Evolutionary conservation across 2,888 invertebrate species (phyloP).

Genomic region (Parascotia fuliginaria): DNA sequence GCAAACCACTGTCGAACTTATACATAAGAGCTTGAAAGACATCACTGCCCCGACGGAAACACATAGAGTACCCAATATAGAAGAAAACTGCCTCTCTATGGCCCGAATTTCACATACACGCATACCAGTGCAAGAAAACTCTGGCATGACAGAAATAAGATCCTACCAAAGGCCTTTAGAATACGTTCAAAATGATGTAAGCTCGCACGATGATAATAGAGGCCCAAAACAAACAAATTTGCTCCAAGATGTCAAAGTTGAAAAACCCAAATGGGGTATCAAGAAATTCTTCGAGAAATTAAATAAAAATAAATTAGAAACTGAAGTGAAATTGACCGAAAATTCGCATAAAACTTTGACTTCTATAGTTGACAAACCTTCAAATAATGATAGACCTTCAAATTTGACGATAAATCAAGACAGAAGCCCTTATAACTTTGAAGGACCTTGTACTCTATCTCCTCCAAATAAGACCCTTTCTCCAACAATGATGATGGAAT

Average conservation of each 20-base stretch:
- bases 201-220: slow-evolving; percentile 65
- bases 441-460: slow-evolving; percentile 72
- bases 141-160: slow-evolving; percentile 66
- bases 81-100: slow-evolving; percentile 70
- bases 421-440: slow-evolving; percentile 59
- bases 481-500: slow-evolving; percentile 71
- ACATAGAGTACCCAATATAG: slow-evolving; percentile 47
- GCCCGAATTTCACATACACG: slow-evolving; percentile 59
- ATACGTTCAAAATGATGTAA: slow-evolving; percentile 91
- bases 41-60: slow-evolving; percentile 51
- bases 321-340: slow-evolving; percentile 84
- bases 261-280: slow-evolving; percentile 76
- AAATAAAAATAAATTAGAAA: slow-evolving; percentile 73
- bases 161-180: slow-evolving; percentile 82
- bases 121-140: slow-evolving; percentile 55
- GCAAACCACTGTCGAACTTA: slow-evolving; percentile 80
- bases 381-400: slow-evolving; percentile 61
- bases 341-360: slow-evolving; percentile 57
- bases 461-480: slow-evolving; percentile 80
- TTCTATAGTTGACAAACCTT: slow-evolving; percentile 68
- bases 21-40: slow-evolving; percentile 89
- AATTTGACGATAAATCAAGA: slow-evolving; percentile 67
- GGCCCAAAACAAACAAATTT: slow-evolving; percentile 77
- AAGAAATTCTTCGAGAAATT: slow-evolving; percentile 74
- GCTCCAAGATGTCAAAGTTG: slow-evolving; percentile 66